Percentiles rank a stretch among this genome's conserved stretches.
These are phyloP conservation scores for Bradysia coprophila DNA, from an alignment of 1,140 invertebrate species.

Conservation along the genomic window DNA sequence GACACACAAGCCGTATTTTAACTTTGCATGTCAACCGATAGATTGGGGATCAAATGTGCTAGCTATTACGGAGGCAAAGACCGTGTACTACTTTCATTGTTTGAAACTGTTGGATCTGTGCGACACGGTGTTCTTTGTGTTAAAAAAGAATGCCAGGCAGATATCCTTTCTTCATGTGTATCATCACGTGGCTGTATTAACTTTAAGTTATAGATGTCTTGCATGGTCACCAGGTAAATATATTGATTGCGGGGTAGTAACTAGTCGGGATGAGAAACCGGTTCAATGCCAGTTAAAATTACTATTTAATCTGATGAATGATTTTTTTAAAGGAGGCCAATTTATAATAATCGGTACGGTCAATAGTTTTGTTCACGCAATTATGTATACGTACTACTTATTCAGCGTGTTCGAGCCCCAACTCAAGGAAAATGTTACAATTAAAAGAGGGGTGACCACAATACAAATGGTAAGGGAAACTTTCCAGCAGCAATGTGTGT, in stretches of 20 bases:
- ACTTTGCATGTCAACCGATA: not conserved
- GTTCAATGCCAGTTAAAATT: not conserved
- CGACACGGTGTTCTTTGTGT: constrained; percentile 3
- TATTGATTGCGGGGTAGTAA: not conserved
- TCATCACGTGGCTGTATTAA: constrained; percentile 1
- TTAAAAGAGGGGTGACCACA: not conserved
- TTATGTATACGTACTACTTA: not conserved
- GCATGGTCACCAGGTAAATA: not conserved
- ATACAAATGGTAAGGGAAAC: too few relatives aligned
- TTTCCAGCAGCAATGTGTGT: not conserved
- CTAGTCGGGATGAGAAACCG: not conserved
- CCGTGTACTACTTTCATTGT: not conserved
- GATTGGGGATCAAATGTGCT: not conserved
- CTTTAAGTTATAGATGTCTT: not conserved
- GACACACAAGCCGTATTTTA: not conserved
- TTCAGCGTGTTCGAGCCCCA: not conserved
- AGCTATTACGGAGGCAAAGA: not conserved
- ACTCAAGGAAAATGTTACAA: not conserved
- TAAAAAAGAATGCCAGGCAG: constrained; percentile 1
- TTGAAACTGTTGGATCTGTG: not conserved
- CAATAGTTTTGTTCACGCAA: not conserved
- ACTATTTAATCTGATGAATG: not conserved
- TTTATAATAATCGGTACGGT: not conserved
- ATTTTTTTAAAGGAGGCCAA: not conserved
- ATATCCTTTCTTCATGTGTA: constrained; percentile 2